A percentile compares a stretch with the other conserved stretches of the same genome.
phyloP scores from a whole-genome alignment of 2,113 vertebrate genomes.

The Xiphorhynchus elegans region DNA sequence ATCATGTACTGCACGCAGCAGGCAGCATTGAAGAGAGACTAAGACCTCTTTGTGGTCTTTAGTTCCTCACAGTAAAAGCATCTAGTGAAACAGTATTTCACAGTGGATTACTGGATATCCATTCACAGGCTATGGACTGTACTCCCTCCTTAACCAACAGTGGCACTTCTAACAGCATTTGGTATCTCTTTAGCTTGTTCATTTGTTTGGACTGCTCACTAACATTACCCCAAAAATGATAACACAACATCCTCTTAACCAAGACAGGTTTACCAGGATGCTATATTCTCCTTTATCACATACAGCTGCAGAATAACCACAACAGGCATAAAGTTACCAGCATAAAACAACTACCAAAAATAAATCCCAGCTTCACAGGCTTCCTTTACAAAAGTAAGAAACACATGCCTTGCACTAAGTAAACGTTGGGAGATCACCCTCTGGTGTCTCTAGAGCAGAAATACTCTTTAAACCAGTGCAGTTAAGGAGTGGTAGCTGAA shows the following conservation, averaged over 20 bases:
- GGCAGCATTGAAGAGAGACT: neutral
- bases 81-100: neutral
- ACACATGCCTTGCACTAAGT: neutral
- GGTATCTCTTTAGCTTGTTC: neutral
- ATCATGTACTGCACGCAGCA: neutral
- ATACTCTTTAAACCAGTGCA: neutral
- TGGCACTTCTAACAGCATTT: neutral
- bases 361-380: neutral
- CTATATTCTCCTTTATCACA: neutral
- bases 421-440: neutral
- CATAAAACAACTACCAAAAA: neutral
- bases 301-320: neutral
- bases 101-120: neutral
- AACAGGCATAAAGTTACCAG: neutral
- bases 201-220: neutral
- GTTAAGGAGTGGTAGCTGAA: neutral
- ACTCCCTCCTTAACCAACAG: neutral
- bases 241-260: neutral
- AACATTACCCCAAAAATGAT: neutral
- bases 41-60: neutral
- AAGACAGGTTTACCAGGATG: neutral
- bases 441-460: slow-evolving; percentile 12
- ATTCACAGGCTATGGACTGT: neutral
- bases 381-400: neutral
- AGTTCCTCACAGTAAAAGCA: neutral